phyloP scores from a whole-genome alignment of 2,797 vertebrate genomes.

The Poecilia gillii region DNA sequence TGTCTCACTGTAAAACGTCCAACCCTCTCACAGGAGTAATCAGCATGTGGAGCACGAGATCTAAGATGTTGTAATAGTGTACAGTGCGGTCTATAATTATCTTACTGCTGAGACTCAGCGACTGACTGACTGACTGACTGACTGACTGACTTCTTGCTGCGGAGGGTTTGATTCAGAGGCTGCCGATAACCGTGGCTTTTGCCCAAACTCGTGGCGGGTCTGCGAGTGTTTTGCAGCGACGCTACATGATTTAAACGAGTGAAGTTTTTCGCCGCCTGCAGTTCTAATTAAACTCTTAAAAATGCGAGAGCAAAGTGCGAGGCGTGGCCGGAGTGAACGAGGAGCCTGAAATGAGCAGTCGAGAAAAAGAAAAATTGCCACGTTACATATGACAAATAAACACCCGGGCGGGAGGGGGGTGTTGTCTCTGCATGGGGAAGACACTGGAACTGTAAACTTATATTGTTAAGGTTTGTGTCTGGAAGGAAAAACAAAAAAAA shows the following conservation, averaged over 20 bases:
- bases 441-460: background rate
- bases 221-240: conserved; percentile 20
- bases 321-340: conserved; percentile 57
- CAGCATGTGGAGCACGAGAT: conserved; percentile 24
- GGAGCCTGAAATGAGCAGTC: conserved; percentile 57
- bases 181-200: background rate
- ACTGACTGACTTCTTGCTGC: conserved; percentile 46
- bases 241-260: conserved; percentile 14
- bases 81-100: conserved; percentile 44
- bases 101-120: conserved; percentile 44
- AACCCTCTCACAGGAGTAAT: conserved; percentile 19
- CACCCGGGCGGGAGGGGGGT: background rate
- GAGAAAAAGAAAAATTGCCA: conserved; percentile 39
- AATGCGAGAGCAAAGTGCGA: conserved; percentile 49
- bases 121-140: conserved; percentile 26
- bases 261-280: conserved; percentile 25
- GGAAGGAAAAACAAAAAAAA: background rate
- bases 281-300: conserved; percentile 65
- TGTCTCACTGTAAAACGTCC: conserved; percentile 5
- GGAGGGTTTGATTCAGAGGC: conserved; percentile 27
- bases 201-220: conserved; percentile 2
- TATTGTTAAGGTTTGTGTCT: background rate
- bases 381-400: conserved; percentile 38
- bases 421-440: conserved; percentile 1
- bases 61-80: conserved; percentile 21